Evolutionary conservation across 2,113 vertebrate genomes (phyloP).

Genomic region (Pipra filicauda): DNA sequence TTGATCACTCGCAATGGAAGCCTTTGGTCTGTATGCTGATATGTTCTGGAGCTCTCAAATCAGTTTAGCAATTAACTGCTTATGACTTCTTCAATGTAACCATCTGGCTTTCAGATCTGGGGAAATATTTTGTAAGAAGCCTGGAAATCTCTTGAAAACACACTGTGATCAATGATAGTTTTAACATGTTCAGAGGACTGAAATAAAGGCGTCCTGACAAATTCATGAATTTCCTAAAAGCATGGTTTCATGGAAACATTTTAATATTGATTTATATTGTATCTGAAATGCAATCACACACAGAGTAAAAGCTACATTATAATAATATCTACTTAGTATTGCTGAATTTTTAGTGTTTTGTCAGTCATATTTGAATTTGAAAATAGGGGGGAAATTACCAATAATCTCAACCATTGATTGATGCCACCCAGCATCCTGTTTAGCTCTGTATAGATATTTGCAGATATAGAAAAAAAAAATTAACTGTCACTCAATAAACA

Average conservation of each 20-base stretch:
- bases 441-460: neutral
- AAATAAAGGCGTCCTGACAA: neutral
- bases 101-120: constrained; percentile 37
- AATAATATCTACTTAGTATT: constrained; percentile 15
- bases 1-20: neutral
- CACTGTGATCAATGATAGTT: neutral
- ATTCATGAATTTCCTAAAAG: neutral
- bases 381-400: neutral
- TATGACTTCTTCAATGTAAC: constrained; percentile 19
- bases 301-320: neutral
- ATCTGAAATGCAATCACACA: neutral
- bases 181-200: neutral
- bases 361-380: neutral
- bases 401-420: neutral
- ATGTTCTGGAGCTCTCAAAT: neutral
- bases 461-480: neutral
- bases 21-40: neutral
- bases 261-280: neutral
- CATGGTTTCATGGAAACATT: neutral
- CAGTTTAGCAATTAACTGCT: constrained; percentile 45
- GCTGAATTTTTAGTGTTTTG: neutral
- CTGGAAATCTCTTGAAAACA: neutral
- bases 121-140: constrained; percentile 2
- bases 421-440: neutral
- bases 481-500: neutral